Conservation (phyloP, 2,888 invertebrate genomes). For the Drosophila mimica region DNA sequence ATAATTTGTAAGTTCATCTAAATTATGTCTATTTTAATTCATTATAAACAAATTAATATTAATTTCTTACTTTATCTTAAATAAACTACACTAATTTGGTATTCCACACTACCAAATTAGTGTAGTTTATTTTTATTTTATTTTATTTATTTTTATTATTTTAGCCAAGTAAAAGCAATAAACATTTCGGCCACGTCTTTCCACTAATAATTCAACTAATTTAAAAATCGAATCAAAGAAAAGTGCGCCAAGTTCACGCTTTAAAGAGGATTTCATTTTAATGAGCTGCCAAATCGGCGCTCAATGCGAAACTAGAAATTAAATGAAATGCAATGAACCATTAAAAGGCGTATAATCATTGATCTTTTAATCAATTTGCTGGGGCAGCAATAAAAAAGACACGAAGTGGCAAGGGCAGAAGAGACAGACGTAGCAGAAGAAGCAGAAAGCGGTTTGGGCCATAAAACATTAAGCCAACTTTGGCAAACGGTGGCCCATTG, state of each 20-base stretch:
- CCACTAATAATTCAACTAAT: neutral
- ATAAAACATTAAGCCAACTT: conserved; percentile 65
- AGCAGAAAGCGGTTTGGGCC: conserved; percentile 40
- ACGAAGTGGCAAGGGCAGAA: neutral
- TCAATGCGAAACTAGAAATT: conserved; percentile 51
- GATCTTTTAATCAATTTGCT: conserved; percentile 79
- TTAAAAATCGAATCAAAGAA: neutral
- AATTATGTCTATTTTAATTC: too few species aligned
- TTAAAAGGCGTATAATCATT: conserved; percentile 75
- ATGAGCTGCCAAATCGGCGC: conserved; percentile 52
- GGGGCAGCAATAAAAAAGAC: conserved; percentile 57
- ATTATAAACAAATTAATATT: too few species aligned
- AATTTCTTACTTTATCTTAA: too few species aligned
- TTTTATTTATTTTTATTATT: too few species aligned
- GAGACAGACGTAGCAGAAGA: neutral
- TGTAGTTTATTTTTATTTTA: too few species aligned
- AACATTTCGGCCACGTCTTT: neutral
- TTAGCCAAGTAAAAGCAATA: neutral
- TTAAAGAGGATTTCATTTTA: conserved; percentile 27
- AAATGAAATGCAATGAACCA: conserved; percentile 77
- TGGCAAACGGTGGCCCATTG: conserved; percentile 50
- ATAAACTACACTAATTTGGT: too few species aligned
- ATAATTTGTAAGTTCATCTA: too few species aligned
- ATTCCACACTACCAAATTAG: too few species aligned
- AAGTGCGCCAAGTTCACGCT: neutral